Evolutionary conservation across 2,797 vertebrate genomes (phyloP), one percentile per base, ranked within the genome.

Genomic region (Sebastes oblongus): DNA sequence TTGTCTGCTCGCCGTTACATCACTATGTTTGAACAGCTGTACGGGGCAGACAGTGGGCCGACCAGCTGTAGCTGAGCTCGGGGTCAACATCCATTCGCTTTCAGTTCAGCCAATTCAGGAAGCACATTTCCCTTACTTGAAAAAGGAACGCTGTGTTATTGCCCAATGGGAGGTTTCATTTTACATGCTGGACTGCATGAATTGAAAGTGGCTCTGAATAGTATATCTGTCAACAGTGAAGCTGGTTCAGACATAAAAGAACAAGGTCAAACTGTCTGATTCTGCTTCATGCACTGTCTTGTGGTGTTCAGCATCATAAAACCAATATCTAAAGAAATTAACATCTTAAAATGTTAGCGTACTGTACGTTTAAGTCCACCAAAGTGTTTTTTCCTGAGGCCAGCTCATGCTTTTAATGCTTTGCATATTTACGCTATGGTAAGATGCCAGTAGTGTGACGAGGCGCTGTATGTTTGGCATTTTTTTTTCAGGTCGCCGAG

Each of bases 1-100:
- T 62, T 27, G 77, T 86, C 85, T 80, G 77, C 59, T 39, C 10
- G 4, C 8, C 0, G 29, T 80, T 76, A 78, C 62, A 16, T 93
- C 88, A 91, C 66, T 9, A 0, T 92, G 89, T 95, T 93, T 94
- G 85, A 91, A 93, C 92, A 94, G 92, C 93, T 94, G 91, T 83
- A 76, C 8, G 9, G 72, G 78, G 82, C 86, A 88, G 83, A 89
- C 85, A 70, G 78, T 4, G 59, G 61, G 59, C 75, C 2, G 54
- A 77, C 36, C 86, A 89, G 88, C 93, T 89, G 96, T 92, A 58
- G 80, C 72, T 6, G 84, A 83, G 82, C 67, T 77, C 54, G 29
- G 24, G 76, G 76, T 84, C 74, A 75, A 67, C 75, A 72, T 59
- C 70, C 61, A 75, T 80, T 88, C 80, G 70, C 73, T 77, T 83